Evolutionary conservation across 2,888 invertebrate genomes (phyloP).

Genomic region (Plagodis pulveraria): DNA sequence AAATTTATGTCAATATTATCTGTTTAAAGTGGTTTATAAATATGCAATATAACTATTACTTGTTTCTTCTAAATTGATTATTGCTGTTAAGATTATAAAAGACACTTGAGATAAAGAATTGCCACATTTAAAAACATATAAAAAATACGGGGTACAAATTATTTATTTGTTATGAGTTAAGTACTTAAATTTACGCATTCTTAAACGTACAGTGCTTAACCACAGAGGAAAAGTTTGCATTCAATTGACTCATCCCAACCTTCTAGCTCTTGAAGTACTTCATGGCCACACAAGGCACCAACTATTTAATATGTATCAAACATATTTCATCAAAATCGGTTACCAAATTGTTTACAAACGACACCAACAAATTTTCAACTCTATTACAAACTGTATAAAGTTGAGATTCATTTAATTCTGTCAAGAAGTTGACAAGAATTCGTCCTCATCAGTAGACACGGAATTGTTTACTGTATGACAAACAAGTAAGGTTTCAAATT

Average conservation of each 20-base stretch:
- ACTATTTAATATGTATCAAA: conserved; percentile 57
- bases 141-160: too few relatives aligned
- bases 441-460: not conserved
- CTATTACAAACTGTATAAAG: not conserved
- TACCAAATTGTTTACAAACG: conserved; percentile 17
- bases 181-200: not conserved
- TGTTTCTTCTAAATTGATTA: not conserved
- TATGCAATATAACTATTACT: too few relatives aligned
- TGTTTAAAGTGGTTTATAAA: too few relatives aligned
- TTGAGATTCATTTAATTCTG: not conserved
- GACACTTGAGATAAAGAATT: too few relatives aligned
- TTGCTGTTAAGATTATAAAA: not conserved
- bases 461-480: not conserved
- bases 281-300: conserved; percentile 58
- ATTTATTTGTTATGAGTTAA: not conserved
- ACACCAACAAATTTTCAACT: conserved; percentile 11
- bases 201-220: not conserved
- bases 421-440: conserved; percentile 5
- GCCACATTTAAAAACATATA: too few relatives aligned
- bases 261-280: conserved; percentile 22
- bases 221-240: conserved; percentile 20
- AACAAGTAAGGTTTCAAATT: conserved; percentile 26
- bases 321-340: conserved; percentile 44
- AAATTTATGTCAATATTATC: too few relatives aligned
- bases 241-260: conserved; percentile 25